Conservation (phyloP, 2,888 invertebrate genomes). For the Cephus sareptanus region DNA sequence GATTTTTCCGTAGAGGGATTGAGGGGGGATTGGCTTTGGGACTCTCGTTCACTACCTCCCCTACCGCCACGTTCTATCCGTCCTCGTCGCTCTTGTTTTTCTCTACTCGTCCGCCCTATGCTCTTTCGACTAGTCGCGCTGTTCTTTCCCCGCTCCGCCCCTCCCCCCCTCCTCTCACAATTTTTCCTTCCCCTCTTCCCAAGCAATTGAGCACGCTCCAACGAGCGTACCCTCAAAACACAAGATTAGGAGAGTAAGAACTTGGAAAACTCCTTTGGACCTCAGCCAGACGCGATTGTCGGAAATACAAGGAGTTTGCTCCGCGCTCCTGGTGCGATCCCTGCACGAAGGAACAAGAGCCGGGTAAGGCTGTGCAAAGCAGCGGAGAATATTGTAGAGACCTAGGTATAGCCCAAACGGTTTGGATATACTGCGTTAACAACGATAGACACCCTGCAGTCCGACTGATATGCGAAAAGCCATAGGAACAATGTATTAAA, state of each 20-base stretch:
- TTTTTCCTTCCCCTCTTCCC: constrained; percentile 4
- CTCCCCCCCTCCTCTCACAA: background rate
- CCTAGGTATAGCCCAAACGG: background rate
- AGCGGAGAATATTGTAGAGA: background rate
- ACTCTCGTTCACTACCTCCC: no score
- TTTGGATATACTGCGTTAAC: background rate
- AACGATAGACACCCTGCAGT: background rate
- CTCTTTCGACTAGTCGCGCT: background rate
- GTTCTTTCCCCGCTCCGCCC: background rate
- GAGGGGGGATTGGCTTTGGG: background rate
- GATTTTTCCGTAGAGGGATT: background rate
- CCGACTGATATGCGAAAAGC: background rate
- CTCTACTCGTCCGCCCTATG: background rate
- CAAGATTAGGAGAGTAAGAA: constrained; percentile 20
- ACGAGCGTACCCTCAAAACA: constrained; percentile 14
- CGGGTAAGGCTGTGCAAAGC: background rate
- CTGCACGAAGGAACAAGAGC: background rate
- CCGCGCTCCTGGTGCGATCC: constrained; percentile 1
- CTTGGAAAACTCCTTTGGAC: constrained; percentile 51
- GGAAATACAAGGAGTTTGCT: constrained; percentile 44
- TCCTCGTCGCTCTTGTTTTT: background rate
- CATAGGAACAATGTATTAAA: background rate
- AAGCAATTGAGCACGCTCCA: constrained; percentile 10
- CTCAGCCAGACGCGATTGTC: constrained; percentile 56
- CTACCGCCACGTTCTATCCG: background rate